Evolutionary conservation across 64 coral and sea anemone genomes (phyloP).

Genomic region (Platygyra sinensis): DNA sequence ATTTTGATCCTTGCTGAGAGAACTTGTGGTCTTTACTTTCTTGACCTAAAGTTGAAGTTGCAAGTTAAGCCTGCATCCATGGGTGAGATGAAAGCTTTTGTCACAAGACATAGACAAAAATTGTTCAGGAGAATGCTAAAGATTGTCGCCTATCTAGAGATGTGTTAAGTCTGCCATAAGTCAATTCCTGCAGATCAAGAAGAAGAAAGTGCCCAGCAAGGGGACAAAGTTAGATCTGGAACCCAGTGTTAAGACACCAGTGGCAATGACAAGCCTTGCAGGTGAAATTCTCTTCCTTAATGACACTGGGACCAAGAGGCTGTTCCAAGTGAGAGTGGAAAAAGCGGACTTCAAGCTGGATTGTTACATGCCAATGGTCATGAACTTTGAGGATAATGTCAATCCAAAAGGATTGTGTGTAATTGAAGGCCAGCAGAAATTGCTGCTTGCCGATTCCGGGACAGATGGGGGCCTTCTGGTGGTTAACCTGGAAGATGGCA

Average conservation of each 20-base stretch:
- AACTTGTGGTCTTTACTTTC: constrained; percentile 16
- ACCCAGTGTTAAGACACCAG: constrained; percentile 25
- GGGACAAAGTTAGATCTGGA: constrained; percentile 57
- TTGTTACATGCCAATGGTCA: constrained; percentile 37
- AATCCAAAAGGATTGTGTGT: constrained; percentile 45
- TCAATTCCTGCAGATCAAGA: constrained; percentile 42
- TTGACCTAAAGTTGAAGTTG: constrained; percentile 34
- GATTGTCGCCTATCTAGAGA: constrained; percentile 14
- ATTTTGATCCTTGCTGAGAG: constrained; percentile 36
- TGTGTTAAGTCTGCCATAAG: constrained; percentile 64
- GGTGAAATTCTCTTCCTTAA: constrained; percentile 61
- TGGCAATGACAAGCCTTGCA: constrained; percentile 55
- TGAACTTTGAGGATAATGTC: constrained; percentile 27
- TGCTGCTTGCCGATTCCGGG: constrained; percentile 68
- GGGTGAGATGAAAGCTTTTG: constrained; percentile 38
- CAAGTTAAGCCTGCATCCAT: constrained; percentile 16
- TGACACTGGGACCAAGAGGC: constrained; percentile 27
- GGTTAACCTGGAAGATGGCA: constrained; percentile 54
- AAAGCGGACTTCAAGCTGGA: constrained; percentile 57
- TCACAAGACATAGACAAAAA: constrained; percentile 20
- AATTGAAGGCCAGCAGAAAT: constrained; percentile 50
- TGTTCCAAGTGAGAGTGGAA: constrained; percentile 32
- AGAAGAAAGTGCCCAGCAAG: constrained; percentile 41
- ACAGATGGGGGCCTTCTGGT: constrained; percentile 48
- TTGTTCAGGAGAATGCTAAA: not conserved